These are phyloP conservation scores for Xenentodon cancila DNA, from an alignment of 2,797 vertebrate genomes.

Conservation along the genomic window DNA sequence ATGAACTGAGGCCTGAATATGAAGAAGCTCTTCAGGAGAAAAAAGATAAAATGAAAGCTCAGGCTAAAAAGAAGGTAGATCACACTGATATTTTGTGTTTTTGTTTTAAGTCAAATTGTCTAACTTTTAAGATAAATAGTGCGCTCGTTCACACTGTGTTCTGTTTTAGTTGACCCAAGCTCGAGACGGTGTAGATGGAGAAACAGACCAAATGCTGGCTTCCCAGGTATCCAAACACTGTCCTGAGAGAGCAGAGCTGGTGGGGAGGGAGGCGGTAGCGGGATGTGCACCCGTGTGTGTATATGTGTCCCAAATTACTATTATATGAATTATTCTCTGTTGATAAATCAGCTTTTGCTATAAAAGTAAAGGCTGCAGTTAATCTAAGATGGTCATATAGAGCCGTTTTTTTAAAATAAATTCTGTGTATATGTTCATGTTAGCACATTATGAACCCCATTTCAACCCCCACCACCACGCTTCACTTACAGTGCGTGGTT, in stretches of 20 bases:
- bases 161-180: conserved; percentile 47
- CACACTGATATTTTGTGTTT: not conserved
- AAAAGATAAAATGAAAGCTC: conserved; percentile 80
- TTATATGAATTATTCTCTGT: not conserved
- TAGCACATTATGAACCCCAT: conserved; percentile 29
- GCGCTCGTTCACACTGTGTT: not conserved
- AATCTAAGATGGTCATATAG: not conserved
- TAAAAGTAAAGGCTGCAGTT: not conserved
- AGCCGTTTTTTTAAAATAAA: not conserved
- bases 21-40: conserved; percentile 91
- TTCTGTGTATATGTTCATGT: conserved; percentile 28
- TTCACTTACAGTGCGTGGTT: conserved; percentile 58
- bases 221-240: conserved; percentile 71
- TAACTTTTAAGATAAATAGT: not conserved
- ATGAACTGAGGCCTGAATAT: conserved; percentile 93
- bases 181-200: conserved; percentile 63
- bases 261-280: not conserved
- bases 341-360: not conserved
- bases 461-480: conserved; percentile 10
- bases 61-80: conserved; percentile 64
- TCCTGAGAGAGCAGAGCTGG: conserved; percentile 31
- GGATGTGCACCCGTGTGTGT: no score
- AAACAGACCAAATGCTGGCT: conserved; percentile 77
- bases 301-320: not conserved
- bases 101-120: not conserved